These are phyloP conservation scores for Pogonus chalceus DNA, from an alignment of 1,140 invertebrate genomes.

Conservation along the genomic window DNA sequence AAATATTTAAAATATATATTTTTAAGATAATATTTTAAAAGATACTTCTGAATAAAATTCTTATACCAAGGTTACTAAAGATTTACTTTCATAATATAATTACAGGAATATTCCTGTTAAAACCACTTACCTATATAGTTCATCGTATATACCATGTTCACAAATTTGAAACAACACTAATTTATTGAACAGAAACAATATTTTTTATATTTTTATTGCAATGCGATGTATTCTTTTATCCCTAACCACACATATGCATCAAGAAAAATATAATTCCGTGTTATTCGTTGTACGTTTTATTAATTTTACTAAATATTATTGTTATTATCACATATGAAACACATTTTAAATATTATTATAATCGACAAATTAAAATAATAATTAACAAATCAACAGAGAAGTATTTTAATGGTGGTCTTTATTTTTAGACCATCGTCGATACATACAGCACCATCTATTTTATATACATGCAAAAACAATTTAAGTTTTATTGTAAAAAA, in stretches of 20 bases:
- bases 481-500: not conserved
- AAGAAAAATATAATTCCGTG: not conserved
- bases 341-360: not conserved
- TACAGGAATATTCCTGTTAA: no score
- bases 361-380: not conserved
- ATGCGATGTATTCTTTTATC: no score
- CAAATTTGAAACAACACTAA: no score
- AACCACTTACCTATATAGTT: no score
- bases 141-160: no score
- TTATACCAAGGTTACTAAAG: no score
- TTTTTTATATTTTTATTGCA: no score
- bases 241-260: not conserved
- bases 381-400: not conserved
- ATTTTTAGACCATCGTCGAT: not conserved
- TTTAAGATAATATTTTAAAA: no score
- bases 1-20: no score
- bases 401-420: not conserved
- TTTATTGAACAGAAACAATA: no score
- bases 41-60: no score
- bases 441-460: not conserved
- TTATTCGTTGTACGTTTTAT: not conserved
- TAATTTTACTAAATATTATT: not conserved
- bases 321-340: not conserved
- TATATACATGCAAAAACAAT: not conserved
- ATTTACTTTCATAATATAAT: no score